Evolutionary conservation across 2,888 invertebrate species (phyloP).

Genomic region (Pasiphila rectangulata): DNA sequence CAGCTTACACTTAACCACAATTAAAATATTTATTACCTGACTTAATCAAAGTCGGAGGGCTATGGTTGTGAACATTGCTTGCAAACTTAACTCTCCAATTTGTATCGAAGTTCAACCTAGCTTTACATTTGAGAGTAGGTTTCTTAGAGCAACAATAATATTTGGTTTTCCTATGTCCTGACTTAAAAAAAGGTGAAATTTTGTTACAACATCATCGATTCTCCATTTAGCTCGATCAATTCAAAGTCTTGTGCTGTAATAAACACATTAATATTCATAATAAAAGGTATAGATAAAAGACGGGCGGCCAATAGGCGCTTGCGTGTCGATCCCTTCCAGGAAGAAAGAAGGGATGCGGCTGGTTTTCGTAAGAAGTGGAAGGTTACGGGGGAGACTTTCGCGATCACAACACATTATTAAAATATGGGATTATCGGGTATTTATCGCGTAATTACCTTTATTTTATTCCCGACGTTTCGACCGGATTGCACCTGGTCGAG

Average conservation of each 20-base stretch:
- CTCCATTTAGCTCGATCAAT: constrained; percentile 9
- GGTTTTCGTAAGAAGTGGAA: no score
- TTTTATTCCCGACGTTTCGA: no score
- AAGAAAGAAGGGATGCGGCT: no score
- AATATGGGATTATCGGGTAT: no score
- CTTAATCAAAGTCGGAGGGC: background rate
- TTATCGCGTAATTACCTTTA: no score
- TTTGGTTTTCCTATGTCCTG: background rate
- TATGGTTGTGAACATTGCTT: constrained; percentile 1
- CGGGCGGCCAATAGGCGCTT: no score
- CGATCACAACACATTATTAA: no score
- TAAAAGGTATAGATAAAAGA: no score
- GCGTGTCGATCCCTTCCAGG: no score
- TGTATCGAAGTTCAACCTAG: constrained; percentile 16
- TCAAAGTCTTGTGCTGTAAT: constrained; percentile 1
- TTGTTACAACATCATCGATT: constrained; percentile 5
- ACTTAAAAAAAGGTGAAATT: constrained; percentile 10
- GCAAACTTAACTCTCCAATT: background rate
- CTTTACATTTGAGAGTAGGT: constrained; percentile 27
- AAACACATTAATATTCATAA: background rate
- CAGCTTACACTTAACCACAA: no score
- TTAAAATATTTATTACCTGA: background rate
- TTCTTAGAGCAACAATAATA: constrained; percentile 35
- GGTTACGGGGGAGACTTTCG: no score
- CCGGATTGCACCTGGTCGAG: no score